These are phyloP conservation scores for Orientallactaga bullata DNA, from an alignment of 2,113 vertebrate genomes.

Conservation along the genomic window DNA sequence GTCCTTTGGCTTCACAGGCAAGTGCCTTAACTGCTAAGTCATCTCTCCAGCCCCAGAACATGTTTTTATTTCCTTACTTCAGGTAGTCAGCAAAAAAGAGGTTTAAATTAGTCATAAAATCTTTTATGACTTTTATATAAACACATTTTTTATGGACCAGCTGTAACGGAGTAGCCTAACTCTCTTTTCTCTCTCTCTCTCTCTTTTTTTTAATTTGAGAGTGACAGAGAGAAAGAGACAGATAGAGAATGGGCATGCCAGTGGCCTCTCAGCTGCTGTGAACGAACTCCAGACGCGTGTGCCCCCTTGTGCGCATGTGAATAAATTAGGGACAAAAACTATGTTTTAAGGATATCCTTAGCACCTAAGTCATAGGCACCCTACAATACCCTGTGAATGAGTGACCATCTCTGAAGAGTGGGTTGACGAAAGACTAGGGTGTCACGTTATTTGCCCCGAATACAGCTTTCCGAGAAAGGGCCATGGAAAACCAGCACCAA, in stretches of 20 bases:
- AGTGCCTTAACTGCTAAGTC: too few relatives aligned
- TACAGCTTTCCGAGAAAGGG: background rate
- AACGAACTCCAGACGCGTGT: too few relatives aligned
- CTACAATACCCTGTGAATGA: background rate
- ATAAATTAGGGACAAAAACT: background rate
- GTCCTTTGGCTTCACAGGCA: too few relatives aligned
- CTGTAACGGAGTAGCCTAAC: background rate
- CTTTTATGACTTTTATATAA: background rate
- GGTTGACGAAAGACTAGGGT: background rate
- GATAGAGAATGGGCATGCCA: too few relatives aligned
- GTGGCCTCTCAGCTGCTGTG: too few relatives aligned
- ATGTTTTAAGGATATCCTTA: background rate
- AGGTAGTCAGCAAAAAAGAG: slow-evolving; percentile 1
- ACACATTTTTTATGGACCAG: background rate
- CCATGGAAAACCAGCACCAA: background rate
- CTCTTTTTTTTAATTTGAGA: too few relatives aligned
- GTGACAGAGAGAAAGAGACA: too few relatives aligned
- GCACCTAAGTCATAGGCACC: background rate
- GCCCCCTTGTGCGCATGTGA: too few relatives aligned
- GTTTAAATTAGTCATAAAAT: background rate
- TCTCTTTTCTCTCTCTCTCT: background rate
- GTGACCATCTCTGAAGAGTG: background rate
- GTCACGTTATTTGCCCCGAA: background rate
- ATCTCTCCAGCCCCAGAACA: too few relatives aligned
- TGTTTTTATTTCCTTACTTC: background rate